A percentile compares a stretch with the other conserved stretches of the same genome.
Evolutionary conservation across 2,797 vertebrate genomes (phyloP).

Genomic region (Sus cebifrons): DNA sequence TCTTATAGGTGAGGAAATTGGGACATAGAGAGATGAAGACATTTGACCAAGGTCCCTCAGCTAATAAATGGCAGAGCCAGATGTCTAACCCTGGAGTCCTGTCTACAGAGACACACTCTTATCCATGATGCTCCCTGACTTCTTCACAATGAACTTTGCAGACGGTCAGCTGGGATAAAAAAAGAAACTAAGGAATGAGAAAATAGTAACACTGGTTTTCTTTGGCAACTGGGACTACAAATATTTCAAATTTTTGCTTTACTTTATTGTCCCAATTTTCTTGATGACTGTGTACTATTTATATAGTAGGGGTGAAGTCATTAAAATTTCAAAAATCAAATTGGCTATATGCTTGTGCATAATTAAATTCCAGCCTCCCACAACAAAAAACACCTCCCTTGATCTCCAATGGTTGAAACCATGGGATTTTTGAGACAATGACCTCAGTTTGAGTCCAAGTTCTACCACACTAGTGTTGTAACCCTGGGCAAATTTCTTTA

Average conservation of each 20-base stretch:
- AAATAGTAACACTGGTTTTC: neutral
- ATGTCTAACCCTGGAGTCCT: neutral
- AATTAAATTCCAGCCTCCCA: neutral
- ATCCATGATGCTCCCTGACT: neutral
- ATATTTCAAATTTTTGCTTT: constrained; percentile 38
- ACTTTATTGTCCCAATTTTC: neutral
- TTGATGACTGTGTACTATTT: neutral
- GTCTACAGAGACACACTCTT: neutral
- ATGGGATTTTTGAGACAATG: neutral
- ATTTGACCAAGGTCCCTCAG: neutral
- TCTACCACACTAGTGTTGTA: neutral
- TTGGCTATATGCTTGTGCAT: neutral
- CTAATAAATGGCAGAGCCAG: neutral
- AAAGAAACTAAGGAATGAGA: neutral
- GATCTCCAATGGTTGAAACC: neutral
- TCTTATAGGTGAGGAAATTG: neutral
- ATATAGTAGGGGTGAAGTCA: neutral
- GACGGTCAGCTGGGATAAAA: neutral
- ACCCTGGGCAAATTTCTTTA: neutral
- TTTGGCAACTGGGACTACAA: neutral
- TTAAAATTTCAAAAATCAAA: neutral
- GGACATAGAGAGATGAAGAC: neutral
- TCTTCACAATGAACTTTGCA: neutral
- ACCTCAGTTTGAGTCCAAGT: neutral
- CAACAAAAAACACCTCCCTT: neutral